A percentile compares a stretch with the other conserved stretches of the same genome.
Evolutionary conservation across 1,140 invertebrate genomes (phyloP).

Genomic region (Drosophila virilis): DNA sequence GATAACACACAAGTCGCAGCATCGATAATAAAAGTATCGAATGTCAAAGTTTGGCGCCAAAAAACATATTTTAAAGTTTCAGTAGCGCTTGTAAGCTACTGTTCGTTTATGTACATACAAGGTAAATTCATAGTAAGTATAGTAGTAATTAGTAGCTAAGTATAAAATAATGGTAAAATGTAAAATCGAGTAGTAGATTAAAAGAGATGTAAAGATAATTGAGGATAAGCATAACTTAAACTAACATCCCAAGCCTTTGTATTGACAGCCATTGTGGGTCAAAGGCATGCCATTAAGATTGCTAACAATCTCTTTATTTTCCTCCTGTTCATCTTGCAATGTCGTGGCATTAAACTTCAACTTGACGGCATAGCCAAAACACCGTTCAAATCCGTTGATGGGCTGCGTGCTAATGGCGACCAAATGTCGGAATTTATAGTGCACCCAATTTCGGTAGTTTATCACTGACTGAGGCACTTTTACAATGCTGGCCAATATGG

Average conservation of each 20-base stretch:
- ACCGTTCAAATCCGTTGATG: neutral
- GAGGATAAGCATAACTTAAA: conserved; percentile 7
- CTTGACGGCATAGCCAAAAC: conserved; percentile 4
- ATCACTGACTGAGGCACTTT: conserved; percentile 42
- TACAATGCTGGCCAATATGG: conserved; percentile 52
- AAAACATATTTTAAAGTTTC: neutral
- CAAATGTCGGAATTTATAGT: conserved; percentile 53
- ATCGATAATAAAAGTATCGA: conserved; percentile 11
- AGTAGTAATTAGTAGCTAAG: neutral
- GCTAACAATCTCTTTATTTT: neutral
- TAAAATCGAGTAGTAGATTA: neutral
- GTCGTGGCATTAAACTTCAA: neutral
- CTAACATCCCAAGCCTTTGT: conserved; percentile 2
- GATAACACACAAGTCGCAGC: neutral
- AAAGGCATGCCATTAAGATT: conserved; percentile 5
- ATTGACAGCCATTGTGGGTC: conserved; percentile 13
- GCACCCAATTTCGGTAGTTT: conserved; percentile 56
- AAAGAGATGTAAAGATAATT: neutral
- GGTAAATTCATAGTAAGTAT: conserved; percentile 2
- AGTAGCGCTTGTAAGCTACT: neutral
- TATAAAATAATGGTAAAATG: neutral
- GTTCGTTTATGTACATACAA: conserved; percentile 25
- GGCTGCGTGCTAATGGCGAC: neutral
- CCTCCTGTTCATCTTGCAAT: neutral
- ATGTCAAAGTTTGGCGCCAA: neutral